These are phyloP conservation scores for Polypedilum vanderplanki DNA, from an alignment of 1,140 invertebrate species.

Conservation along the genomic window DNA sequence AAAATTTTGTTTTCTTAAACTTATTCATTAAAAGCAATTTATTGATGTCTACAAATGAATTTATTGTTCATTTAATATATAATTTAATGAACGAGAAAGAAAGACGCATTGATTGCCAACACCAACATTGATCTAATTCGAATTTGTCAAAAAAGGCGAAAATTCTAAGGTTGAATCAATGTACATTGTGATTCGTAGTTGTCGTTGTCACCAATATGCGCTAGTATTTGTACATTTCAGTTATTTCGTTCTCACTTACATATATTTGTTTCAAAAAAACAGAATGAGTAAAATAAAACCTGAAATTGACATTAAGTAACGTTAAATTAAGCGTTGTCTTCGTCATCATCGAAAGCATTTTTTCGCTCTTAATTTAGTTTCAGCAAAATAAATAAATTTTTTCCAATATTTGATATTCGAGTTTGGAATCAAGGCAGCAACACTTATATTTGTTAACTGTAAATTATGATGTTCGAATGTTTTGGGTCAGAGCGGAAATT, in stretches of 20 bases:
- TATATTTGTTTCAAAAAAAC: background rate
- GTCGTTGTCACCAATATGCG: too few relatives aligned
- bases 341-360: background rate
- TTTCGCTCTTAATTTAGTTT: background rate
- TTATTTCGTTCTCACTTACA: background rate
- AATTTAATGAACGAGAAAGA: background rate
- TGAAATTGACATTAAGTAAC: constrained; percentile 18
- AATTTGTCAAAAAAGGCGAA: background rate
- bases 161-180: constrained; percentile 4
- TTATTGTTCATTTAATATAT: background rate
- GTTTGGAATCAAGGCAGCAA: background rate
- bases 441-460: background rate
- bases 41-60: background rate
- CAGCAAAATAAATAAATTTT: constrained; percentile 14
- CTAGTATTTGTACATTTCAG: background rate
- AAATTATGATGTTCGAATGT: constrained; percentile 7
- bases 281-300: background rate
- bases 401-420: background rate
- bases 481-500: constrained; percentile 10
- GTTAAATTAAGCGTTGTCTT: background rate
- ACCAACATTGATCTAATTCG: constrained; percentile 8
- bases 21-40: background rate
- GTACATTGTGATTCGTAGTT: too few relatives aligned
- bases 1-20: background rate
- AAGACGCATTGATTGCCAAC: background rate